Conservation (phyloP, 2,113 vertebrate species). For the Capra hircus region DNA sequence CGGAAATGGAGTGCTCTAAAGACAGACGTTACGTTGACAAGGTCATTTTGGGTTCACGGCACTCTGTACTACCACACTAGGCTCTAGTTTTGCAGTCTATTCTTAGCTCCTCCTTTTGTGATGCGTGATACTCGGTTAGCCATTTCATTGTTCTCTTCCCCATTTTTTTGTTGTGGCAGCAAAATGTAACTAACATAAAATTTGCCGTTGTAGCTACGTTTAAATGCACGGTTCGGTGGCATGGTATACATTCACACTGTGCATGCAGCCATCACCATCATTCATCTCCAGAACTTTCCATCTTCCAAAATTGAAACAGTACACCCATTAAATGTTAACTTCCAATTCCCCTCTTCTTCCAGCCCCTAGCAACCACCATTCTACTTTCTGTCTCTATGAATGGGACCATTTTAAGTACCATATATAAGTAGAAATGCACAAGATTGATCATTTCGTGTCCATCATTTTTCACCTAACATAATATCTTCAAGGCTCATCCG, state of each 20-base stretch:
- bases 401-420: background rate
- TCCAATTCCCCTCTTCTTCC: background rate
- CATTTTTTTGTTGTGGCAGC: background rate
- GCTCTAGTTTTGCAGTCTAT: background rate
- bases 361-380: background rate
- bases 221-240: background rate
- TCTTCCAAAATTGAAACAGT: background rate
- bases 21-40: background rate
- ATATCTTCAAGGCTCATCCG: background rate
- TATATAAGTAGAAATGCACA: background rate
- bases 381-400: background rate
- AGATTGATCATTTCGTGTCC: background rate
- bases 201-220: background rate
- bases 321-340: background rate
- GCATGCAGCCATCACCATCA: background rate
- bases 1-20: background rate
- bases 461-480: background rate
- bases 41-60: background rate
- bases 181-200: background rate
- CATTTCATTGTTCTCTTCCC: background rate
- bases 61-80: accelerated
- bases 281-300: background rate
- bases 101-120: background rate
- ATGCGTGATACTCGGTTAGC: background rate
- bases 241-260: background rate